Conservation (phyloP, 1,140 invertebrate genomes). For the Steinernema khuongi region DNA sequence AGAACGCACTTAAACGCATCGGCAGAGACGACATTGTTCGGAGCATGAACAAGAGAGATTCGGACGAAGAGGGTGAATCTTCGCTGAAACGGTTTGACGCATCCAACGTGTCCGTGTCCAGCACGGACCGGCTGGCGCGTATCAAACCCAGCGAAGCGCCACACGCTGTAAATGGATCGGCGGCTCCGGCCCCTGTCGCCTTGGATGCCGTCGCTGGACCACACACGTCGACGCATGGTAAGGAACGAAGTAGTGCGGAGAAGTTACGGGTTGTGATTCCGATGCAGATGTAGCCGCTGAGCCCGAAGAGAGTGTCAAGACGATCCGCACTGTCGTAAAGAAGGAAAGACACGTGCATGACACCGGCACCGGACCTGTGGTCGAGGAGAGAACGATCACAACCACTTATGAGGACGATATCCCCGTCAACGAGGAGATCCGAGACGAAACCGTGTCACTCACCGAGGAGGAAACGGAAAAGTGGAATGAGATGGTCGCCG, state of each 20-base stretch:
- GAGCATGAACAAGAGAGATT: slow-evolving; percentile 41
- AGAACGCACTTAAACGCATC: slow-evolving; percentile 52
- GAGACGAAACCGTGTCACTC: slow-evolving; percentile 43
- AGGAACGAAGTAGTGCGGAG: neutral
- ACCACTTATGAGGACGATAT: slow-evolving; percentile 49
- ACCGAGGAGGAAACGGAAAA: slow-evolving; percentile 51
- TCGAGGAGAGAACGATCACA: slow-evolving; percentile 51
- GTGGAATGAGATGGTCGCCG: slow-evolving; percentile 24
- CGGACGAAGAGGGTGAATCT: slow-evolving; percentile 23
- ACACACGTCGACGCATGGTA: too few relatives aligned
- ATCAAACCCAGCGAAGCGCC: neutral
- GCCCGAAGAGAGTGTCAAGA: neutral
- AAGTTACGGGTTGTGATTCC: neutral
- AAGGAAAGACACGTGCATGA: slow-evolving; percentile 41
- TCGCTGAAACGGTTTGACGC: slow-evolving; percentile 10
- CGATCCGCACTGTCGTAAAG: slow-evolving; percentile 31
- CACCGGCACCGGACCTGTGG: slow-evolving; percentile 46
- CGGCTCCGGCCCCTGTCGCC: neutral
- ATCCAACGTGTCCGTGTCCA: neutral
- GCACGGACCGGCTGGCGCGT: neutral
- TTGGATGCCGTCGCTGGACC: neutral
- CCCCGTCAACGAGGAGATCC: slow-evolving; percentile 42
- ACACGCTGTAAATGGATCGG: neutral
- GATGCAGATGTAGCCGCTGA: neutral
- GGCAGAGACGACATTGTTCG: slow-evolving; percentile 58